These are phyloP conservation scores for Cheilosia scutellata DNA, from an alignment of 2,888 invertebrate genomes.

Conservation along the genomic window DNA sequence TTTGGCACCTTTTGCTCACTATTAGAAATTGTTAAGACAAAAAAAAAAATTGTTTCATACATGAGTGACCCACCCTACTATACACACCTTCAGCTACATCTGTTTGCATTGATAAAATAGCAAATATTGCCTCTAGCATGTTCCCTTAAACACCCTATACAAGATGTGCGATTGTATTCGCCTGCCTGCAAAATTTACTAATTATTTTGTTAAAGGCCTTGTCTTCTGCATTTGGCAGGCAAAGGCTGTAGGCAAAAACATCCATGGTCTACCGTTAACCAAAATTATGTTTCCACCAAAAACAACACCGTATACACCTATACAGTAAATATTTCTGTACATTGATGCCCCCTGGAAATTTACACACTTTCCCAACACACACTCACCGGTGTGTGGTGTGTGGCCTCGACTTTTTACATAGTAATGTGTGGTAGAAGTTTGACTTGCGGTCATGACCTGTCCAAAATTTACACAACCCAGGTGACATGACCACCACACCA, in stretches of 20 bases:
- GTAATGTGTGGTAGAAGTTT: constrained; percentile 57
- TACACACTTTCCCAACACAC: constrained; percentile 36
- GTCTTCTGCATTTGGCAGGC: constrained; percentile 9
- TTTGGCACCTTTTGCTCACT: too few species aligned
- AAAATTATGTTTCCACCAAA: constrained; percentile 24
- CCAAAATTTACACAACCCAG: constrained; percentile 66
- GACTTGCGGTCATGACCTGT: constrained; percentile 71
- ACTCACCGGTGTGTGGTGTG: constrained; percentile 20
- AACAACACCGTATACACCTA: not conserved
- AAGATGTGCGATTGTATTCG: too few species aligned
- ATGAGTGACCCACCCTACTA: too few species aligned
- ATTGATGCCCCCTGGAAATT: constrained; percentile 18
- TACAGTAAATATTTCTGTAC: not conserved
- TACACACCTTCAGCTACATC: too few species aligned
- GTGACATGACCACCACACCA: constrained; percentile 57
- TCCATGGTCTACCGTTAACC: constrained; percentile 19
- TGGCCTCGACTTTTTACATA: constrained; percentile 44
- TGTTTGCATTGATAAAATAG: too few species aligned
- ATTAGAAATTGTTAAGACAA: too few species aligned
- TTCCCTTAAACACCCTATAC: too few species aligned
- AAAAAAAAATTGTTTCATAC: too few species aligned
- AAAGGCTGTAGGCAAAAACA: constrained; percentile 5
- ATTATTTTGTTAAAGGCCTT: not conserved
- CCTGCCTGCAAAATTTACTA: too few species aligned
- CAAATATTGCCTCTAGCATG: too few species aligned